These are phyloP conservation scores for Psix sp. DNA, from an alignment of 1,140 invertebrate genomes.

Conservation along the genomic window DNA sequence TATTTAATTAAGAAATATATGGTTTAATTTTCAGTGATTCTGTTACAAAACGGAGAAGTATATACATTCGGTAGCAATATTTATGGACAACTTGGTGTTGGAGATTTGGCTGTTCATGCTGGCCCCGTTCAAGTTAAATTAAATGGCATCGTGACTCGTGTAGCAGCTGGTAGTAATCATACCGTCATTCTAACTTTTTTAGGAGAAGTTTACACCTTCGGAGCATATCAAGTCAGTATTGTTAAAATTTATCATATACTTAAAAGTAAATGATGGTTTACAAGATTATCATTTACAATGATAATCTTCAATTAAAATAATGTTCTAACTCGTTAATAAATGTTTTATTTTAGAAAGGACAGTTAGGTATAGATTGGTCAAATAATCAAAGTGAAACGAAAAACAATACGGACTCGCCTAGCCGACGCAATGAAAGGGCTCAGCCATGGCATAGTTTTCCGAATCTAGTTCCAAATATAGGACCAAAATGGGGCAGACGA, in stretches of 20 bases:
- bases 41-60: conserved; percentile 85
- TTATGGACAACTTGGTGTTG: conserved; percentile 94
- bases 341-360: conserved; percentile 84
- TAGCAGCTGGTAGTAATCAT: conserved; percentile 97
- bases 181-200: conserved; percentile 92
- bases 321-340: too few species aligned
- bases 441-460: conserved; percentile 89
- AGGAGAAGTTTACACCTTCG: conserved; percentile 96
- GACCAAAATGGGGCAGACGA: conserved; percentile 85
- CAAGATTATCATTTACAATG: too few species aligned
- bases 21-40: conserved; percentile 77
- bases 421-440: conserved; percentile 68
- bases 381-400: conserved; percentile 67
- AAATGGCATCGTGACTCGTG: conserved; percentile 82
- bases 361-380: conserved; percentile 85
- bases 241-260: background rate
- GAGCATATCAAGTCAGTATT: conserved; percentile 86
- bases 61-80: conserved; percentile 96
- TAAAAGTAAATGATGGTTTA: background rate
- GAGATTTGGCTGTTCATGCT: conserved; percentile 86
- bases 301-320: too few species aligned
- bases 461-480: conserved; percentile 87
- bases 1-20: background rate
- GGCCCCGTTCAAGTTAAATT: conserved; percentile 87
- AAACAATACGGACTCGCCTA: conserved; percentile 62